These are phyloP conservation scores for Henricia sp. DNA, from an alignment of 53 echinoderm and acorn worm species.

Conservation along the genomic window DNA sequence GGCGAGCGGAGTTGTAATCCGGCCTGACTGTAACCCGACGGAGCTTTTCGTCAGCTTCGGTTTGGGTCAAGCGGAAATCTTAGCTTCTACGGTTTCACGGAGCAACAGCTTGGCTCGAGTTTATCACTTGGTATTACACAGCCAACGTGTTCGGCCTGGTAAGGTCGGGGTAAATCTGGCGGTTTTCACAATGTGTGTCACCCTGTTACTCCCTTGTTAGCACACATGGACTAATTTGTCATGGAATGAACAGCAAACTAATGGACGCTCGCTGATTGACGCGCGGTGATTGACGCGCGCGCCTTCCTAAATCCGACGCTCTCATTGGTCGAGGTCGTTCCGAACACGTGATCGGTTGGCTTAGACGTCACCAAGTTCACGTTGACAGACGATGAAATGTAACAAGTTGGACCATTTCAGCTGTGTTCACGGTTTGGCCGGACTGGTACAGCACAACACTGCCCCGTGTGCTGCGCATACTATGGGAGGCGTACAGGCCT, in stretches of 20 bases:
- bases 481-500: constrained; percentile 10
- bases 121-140: neutral
- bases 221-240: constrained; percentile 73
- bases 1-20: constrained; percentile 54
- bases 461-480: too few relatives aligned
- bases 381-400: constrained; percentile 56
- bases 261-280: constrained; percentile 71
- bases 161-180: neutral
- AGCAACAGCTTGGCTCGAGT: constrained; percentile 42
- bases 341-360: constrained; percentile 52
- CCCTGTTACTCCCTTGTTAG: constrained; percentile 45
- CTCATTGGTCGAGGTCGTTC: constrained; percentile 43
- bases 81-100: constrained; percentile 52
- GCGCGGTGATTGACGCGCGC: constrained; percentile 58
- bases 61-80: constrained; percentile 62
- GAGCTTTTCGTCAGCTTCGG: constrained; percentile 57
- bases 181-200: constrained; percentile 52
- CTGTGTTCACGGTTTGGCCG: neutral
- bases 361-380: constrained; percentile 54
- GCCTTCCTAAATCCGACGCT: constrained; percentile 8
- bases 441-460: neutral
- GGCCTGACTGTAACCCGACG: constrained; percentile 45
- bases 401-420: constrained; percentile 57
- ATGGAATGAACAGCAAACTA: constrained; percentile 57
- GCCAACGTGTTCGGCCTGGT: neutral